Evolutionary conservation across 1,140 invertebrate genomes (phyloP), one percentile per base, ranked within the genome.

Genomic region (Leptoteleia sp.): DNA sequence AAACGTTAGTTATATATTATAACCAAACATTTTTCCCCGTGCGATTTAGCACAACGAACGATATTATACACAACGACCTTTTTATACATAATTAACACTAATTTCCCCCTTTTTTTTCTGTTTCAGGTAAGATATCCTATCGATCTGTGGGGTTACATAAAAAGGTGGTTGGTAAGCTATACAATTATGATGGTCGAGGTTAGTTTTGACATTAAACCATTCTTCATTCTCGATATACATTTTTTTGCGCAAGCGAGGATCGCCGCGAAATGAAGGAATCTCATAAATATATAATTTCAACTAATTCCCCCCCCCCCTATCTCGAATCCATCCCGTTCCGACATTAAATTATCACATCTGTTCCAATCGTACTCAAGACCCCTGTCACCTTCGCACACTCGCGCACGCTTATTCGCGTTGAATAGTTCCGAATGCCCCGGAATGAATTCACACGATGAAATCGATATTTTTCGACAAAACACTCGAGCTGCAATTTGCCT

Each of bases 341-440:
- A 54, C 52, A 55, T 62, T 62, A 62, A 79, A 79, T 73, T 68
- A 79, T 79, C 76, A 79, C 76, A 73, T 79, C 76, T 79, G 76
- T 47, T 79, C 16, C 27, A 61, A 72, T 72, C 76, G 61, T 71
- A 71, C 67, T 65, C 61, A 55, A 48, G 76, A 78, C 67, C 76
- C 47, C 54, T 61, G 76, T 78, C 76, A 72, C 67, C 43, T 77
- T 70, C 54, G 27, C 40, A 57, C 19, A 37, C 59, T 55, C 62
- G 27, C 64, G 47, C 43, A 29, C 59, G 57, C 71, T 47, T 64
- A 48, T 59, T 70, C 47, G 43, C 59, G 50, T 42, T 31, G 50
- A 77, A 64, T 64, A 62, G 64, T 62, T 76, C 54, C 48, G 33
- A 75, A 42, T 31, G 35, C 12, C 33, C 27, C 31, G 42, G 1